Conservation (phyloP, 2,888 invertebrate genomes). For the Thalpophila matura region DNA sequence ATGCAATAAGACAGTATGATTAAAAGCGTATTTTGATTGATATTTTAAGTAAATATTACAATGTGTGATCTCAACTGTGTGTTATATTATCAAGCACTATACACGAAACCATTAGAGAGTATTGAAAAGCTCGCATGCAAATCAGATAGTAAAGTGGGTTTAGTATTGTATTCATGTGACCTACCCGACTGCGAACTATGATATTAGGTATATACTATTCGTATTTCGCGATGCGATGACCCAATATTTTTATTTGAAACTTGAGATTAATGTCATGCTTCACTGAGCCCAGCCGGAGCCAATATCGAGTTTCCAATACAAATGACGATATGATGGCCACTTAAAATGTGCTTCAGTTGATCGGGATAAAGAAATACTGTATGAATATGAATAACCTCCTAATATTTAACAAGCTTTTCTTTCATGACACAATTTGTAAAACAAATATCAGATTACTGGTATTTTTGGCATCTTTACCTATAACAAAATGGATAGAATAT, state of each 20-base stretch:
- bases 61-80: neutral
- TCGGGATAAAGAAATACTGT: conserved; percentile 41
- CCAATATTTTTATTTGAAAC: conserved; percentile 63
- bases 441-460: neutral
- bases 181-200: conserved; percentile 32
- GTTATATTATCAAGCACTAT: neutral
- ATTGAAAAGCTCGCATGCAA: conserved; percentile 37
- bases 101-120: conserved; percentile 24
- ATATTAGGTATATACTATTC: conserved; percentile 47
- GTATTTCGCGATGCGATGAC: conserved; percentile 55
- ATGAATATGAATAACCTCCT: conserved; percentile 26
- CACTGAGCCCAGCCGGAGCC: conserved; percentile 59
- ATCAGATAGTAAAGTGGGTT: conserved; percentile 36
- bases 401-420: conserved; percentile 15
- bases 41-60: neutral
- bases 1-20: conserved; percentile 4
- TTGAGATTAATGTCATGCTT: conserved; percentile 70
- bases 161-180: conserved; percentile 40
- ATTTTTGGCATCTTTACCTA: conserved; percentile 1
- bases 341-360: conserved; percentile 61
- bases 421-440: conserved; percentile 18
- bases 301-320: conserved; percentile 65
- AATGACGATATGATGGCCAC: conserved; percentile 65
- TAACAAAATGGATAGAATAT: neutral
- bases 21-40: neutral